phyloP scores from a whole-genome alignment of 2,797 vertebrate genomes.

The Sebastes matsubarae region DNA sequence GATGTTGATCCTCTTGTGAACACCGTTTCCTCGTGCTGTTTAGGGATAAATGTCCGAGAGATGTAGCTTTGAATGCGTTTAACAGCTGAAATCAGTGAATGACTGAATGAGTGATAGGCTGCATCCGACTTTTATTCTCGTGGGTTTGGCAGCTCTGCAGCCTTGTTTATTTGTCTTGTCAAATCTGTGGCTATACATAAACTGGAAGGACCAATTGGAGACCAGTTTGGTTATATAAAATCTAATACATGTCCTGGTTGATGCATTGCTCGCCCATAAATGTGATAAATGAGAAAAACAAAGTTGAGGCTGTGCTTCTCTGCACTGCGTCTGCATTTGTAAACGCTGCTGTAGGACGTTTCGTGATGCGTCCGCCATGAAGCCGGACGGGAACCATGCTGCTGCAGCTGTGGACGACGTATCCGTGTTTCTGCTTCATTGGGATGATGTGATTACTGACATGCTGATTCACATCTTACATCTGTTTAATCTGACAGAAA shows the following conservation, averaged over 20 bases:
- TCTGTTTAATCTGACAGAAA: conserved; percentile 18
- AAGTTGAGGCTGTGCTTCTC: background rate
- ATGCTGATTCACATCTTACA: background rate
- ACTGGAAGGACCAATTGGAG: background rate
- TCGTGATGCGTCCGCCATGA: background rate
- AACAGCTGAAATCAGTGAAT: background rate
- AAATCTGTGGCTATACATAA: background rate
- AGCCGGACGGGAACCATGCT: background rate
- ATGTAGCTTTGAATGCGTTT: background rate
- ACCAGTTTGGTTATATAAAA: background rate
- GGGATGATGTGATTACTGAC: conserved; percentile 12
- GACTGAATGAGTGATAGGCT: background rate
- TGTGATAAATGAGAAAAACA: background rate
- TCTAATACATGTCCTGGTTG: background rate
- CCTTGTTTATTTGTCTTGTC: background rate
- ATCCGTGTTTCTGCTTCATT: background rate
- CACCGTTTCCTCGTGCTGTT: background rate
- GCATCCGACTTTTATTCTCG: background rate
- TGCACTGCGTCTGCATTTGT: background rate
- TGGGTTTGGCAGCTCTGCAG: background rate
- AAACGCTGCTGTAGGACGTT: background rate
- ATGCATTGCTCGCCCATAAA: background rate
- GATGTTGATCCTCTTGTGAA: background rate
- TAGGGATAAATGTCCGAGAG: background rate
- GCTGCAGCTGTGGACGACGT: background rate